Conservation (phyloP, 2,113 vertebrate genomes). For the Lycaon pictus region DNA sequence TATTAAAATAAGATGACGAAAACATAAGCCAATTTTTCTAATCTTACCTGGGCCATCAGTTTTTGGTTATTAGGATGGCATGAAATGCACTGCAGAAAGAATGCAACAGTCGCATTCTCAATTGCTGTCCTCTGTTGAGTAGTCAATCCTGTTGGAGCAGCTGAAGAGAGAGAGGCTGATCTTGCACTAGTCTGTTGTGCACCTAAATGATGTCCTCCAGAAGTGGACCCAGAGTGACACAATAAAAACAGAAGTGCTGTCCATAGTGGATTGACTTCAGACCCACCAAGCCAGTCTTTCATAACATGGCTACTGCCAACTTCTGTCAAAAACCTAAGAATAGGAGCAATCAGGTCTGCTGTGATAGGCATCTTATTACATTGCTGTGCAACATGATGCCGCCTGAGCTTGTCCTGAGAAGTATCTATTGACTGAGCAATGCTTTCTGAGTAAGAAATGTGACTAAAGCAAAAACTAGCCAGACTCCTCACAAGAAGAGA, state of each 20-base stretch:
- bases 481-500: constrained; percentile 96
- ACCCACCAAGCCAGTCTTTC: constrained; percentile 99
- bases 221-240: constrained; percentile 96
- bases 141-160: constrained; percentile 91
- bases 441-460: constrained; percentile 93
- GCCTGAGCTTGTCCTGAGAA: constrained; percentile 88
- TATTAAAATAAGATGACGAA: background rate
- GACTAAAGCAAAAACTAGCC: constrained; percentile 94
- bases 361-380: constrained; percentile 92
- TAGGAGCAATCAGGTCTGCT: constrained; percentile 95
- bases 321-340: constrained; percentile 97
- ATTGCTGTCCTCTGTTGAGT: constrained; percentile 98
- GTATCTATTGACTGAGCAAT: constrained; percentile 88
- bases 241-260: constrained; percentile 97
- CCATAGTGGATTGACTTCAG: constrained; percentile 98
- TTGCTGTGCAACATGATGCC: constrained; percentile 89
- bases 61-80: constrained; percentile 99
- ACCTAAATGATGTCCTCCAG: constrained; percentile 85
- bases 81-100: constrained; percentile 99
- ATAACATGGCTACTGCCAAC: constrained; percentile 98
- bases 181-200: constrained; percentile 86
- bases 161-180: constrained; percentile 89
- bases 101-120: constrained; percentile 98
- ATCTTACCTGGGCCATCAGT: constrained; percentile 97
- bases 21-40: background rate